Evolutionary conservation across 2,113 vertebrate genomes (phyloP), one percentile per base, ranked within the genome.

Genomic region (Himantopus leucocephalus): DNA sequence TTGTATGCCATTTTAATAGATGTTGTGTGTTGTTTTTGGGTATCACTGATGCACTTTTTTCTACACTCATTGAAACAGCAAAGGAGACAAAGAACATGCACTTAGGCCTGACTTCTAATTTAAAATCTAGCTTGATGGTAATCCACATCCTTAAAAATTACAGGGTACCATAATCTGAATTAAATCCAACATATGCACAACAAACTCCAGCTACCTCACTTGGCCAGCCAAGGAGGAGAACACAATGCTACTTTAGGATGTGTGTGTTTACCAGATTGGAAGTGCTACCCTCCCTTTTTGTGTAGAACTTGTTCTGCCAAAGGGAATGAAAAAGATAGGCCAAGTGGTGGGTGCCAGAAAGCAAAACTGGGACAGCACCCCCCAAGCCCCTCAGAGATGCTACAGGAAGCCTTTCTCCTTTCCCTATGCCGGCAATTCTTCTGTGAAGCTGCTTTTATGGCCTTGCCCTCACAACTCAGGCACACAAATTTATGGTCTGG

Each of bases 141-240:
- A 94, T 52, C 81, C 71, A 88, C 71, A 91, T 85, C 84, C 70
- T 95, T 87, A 62, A 87, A 95, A 94, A 95, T 89, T 53, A 92
- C 21, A 93, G 39, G 35, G 30, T 71, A 70, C n/a, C 27, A n/a
- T 24, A 53, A 68, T 68, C 41, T 84, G 85, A 94, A 64, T 86
- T 81, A 77, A 88, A 88, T 12, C 79, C 35, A 83, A 75, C 27
- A 70, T 9, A 62, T 6, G 12, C 62, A 79, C 16, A 73, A 53
- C 39, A 62, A 79, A 78, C 29, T 73, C 59, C 72, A 93, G 71
- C 60, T 35, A 74, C 20, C 20, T 48, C 52, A 80, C 35, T 53
- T 24, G 53, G 50, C 26, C 45, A 81, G 83, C 43, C 26, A 82
- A 76, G 59, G 34, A 70, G 56, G 45, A 71, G 66, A 90, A 45